Evolutionary conservation across 2,888 invertebrate genomes (phyloP).

Genomic region (Odontocolon sp.): DNA sequence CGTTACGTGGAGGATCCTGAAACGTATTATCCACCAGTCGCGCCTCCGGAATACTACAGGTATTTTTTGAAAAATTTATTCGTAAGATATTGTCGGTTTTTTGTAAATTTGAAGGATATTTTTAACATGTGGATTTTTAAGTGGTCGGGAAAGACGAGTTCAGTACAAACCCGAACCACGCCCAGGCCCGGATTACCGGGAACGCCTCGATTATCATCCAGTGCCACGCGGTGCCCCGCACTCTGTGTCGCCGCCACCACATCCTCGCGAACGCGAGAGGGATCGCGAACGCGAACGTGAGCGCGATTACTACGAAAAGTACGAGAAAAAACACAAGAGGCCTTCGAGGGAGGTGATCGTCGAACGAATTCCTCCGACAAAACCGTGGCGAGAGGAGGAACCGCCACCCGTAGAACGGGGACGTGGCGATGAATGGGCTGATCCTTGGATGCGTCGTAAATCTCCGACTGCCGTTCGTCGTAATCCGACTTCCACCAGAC

Average conservation of each 20-base stretch:
- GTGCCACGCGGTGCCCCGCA: slow-evolving; percentile 74
- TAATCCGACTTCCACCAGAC: slow-evolving; percentile 73
- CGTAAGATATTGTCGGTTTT: not conserved
- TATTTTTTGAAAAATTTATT: slow-evolving; percentile 45
- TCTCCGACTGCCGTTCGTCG: slow-evolving; percentile 82
- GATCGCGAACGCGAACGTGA: slow-evolving; percentile 75
- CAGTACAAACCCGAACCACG: slow-evolving; percentile 78
- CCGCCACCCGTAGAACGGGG: slow-evolving; percentile 74
- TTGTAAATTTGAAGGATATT: not conserved
- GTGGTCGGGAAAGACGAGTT: slow-evolving; percentile 70
- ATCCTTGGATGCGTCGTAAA: slow-evolving; percentile 95
- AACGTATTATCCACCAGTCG: slow-evolving; percentile 73
- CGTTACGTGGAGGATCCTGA: slow-evolving; percentile 77
- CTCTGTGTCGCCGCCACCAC: slow-evolving; percentile 78
- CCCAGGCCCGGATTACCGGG: slow-evolving; percentile 76
- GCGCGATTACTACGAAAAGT: slow-evolving; percentile 79
- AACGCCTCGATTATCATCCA: slow-evolving; percentile 77
- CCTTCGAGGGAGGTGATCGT: slow-evolving; percentile 90
- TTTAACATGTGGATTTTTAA: not conserved
- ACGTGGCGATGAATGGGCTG: slow-evolving; percentile 95
- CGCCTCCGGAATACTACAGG: slow-evolving; percentile 79
- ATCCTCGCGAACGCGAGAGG: slow-evolving; percentile 74
- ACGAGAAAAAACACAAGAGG: slow-evolving; percentile 81
- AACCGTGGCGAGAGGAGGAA: slow-evolving; percentile 79
- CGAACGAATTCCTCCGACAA: slow-evolving; percentile 84